phyloP scores from a whole-genome alignment of 2,113 vertebrate species.

The Labrus mixtus region DNA sequence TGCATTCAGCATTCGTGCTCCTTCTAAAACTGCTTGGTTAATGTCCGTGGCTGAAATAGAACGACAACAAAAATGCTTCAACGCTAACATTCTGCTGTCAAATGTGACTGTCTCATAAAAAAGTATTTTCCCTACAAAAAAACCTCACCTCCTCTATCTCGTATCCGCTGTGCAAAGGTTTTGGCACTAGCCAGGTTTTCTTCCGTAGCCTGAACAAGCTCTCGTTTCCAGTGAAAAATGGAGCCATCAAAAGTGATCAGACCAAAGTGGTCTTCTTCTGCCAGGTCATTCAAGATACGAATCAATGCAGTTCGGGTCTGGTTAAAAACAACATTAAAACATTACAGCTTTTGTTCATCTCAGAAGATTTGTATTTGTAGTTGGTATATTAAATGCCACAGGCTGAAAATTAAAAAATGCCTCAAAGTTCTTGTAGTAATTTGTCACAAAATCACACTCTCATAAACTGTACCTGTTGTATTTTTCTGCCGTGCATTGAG shows the following conservation, averaged over 20 bases:
- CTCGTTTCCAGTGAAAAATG: conserved; percentile 85
- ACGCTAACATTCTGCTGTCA: neutral
- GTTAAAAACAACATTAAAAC: conserved; percentile 7
- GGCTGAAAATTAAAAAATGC: no score
- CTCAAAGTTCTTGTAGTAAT: neutral
- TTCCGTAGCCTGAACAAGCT: conserved; percentile 85
- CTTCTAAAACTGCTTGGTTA: conserved; percentile 86
- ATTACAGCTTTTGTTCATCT: neutral
- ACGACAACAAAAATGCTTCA: neutral
- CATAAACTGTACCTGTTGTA: conserved; percentile 85
- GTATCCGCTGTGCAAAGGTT: conserved; percentile 82
- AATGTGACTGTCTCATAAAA: neutral
- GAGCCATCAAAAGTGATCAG: conserved; percentile 86
- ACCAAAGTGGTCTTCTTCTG: conserved; percentile 88
- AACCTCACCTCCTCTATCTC: conserved; percentile 71
- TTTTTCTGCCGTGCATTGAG: conserved; percentile 90
- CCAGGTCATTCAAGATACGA: conserved; percentile 90
- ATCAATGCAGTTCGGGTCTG: conserved; percentile 91
- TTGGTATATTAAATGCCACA: neutral
- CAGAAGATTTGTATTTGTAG: neutral
- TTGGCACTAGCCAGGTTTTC: conserved; percentile 85
- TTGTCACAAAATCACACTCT: neutral
- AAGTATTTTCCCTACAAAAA: conserved; percentile 9
- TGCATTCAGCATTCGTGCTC: conserved; percentile 86
- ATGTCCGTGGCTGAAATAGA: conserved; percentile 88